These are phyloP conservation scores for Pardosa pseudoannulata DNA, from an alignment of 2,888 invertebrate genomes.

Conservation along the genomic window DNA sequence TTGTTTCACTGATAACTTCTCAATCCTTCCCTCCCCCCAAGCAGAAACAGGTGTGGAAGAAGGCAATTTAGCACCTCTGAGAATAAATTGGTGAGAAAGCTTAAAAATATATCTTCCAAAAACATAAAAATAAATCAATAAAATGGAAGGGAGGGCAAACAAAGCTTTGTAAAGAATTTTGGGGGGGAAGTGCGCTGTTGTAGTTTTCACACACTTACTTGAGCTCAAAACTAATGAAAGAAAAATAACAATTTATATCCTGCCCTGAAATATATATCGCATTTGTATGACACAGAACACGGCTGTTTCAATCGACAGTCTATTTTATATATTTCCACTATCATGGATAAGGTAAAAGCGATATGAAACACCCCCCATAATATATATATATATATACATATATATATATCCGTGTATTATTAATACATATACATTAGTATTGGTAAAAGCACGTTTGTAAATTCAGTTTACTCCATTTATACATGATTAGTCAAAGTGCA, in stretches of 20 bases:
- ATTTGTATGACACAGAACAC: slow-evolving; percentile 26
- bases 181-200: not conserved
- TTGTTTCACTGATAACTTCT: not conserved
- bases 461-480: slow-evolving; percentile 61
- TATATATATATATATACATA: no score
- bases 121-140: not conserved
- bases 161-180: no score
- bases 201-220: no score
- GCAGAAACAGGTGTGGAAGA: not conserved
- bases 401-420: slow-evolving; percentile 25
- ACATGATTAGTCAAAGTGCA: slow-evolving; percentile 64
- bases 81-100: no score
- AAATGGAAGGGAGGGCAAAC: not conserved
- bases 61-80: slow-evolving; percentile 16
- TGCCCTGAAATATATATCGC: slow-evolving; percentile 26
- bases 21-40: not conserved
- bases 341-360: not conserved
- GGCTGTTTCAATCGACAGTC: slow-evolving; percentile 38
- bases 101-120: slow-evolving; percentile 9
- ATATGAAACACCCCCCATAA: slow-evolving; percentile 13
- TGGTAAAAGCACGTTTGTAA: slow-evolving; percentile 55
- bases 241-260: slow-evolving; percentile 10
- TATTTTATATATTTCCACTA: slow-evolving; percentile 39
- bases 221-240: slow-evolving; percentile 24
- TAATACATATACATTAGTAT: slow-evolving; percentile 20